Percentiles rank a stretch among this genome's conserved stretches.
Evolutionary conservation across 2,888 invertebrate species (phyloP).

Genomic region (Agapostemon virescens): DNA sequence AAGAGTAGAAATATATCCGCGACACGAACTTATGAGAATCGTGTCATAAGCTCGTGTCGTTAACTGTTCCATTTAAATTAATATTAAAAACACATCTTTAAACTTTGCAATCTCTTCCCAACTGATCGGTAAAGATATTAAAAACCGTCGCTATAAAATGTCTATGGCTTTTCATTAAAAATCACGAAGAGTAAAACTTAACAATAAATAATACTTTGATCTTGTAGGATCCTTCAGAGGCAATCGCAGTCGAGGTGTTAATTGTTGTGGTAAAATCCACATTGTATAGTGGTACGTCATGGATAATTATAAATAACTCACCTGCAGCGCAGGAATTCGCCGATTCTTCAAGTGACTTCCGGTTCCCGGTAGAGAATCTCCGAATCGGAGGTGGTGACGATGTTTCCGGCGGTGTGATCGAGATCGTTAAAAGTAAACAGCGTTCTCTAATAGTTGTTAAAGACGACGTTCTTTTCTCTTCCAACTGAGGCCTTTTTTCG

Average conservation of each 20-base stretch:
- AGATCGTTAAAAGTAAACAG: background rate
- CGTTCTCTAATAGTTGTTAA: background rate
- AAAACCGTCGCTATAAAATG: too few relatives aligned
- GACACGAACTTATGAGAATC: too few relatives aligned
- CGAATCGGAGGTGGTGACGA: background rate
- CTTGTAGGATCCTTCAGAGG: too few relatives aligned
- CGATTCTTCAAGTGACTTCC: background rate
- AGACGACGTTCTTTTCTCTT: conserved; percentile 10
- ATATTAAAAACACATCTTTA: too few relatives aligned
- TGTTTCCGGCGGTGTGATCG: background rate
- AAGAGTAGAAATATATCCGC: too few relatives aligned
- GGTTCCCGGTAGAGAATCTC: background rate
- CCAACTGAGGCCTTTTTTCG: conserved; percentile 22
- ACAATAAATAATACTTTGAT: background rate
- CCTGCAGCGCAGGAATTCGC: background rate
- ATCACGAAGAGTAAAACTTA: too few relatives aligned
- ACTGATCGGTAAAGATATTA: too few relatives aligned
- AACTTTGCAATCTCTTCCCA: too few relatives aligned
- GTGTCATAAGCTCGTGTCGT: too few relatives aligned
- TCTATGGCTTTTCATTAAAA: too few relatives aligned
- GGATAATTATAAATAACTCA: background rate
- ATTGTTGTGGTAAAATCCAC: background rate
- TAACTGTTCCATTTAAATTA: too few relatives aligned
- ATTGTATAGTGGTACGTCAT: background rate
- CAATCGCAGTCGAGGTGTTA: background rate